phyloP scores from a whole-genome alignment of 2,797 vertebrate species.

The Rhinella marina region DNA sequence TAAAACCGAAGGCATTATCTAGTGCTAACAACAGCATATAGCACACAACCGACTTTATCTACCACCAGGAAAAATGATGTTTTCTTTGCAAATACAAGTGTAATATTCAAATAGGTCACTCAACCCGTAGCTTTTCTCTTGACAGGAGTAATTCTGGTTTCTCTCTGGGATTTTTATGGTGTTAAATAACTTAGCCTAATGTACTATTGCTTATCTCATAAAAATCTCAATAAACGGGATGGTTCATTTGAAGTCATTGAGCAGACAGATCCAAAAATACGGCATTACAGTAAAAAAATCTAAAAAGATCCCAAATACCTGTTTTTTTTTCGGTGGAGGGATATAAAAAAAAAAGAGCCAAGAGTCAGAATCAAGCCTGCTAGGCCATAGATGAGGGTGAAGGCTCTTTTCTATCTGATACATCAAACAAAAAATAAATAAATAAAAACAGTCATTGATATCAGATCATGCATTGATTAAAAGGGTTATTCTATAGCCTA shows the following conservation, averaged over 20 bases:
- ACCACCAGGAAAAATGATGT: too few species aligned
- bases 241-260: background rate
- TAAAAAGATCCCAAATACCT: too few species aligned
- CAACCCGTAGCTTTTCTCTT: background rate
- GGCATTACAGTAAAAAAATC: background rate
- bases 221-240: background rate
- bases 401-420: too few species aligned
- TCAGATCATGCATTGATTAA: too few species aligned
- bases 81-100: too few species aligned
- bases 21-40: background rate
- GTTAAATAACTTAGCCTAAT: background rate
- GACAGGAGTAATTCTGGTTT: background rate
- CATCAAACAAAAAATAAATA: too few species aligned
- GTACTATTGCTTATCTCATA: background rate
- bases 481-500: too few species aligned
- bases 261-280: background rate
- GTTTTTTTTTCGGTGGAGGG: too few species aligned
- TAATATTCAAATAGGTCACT: too few species aligned
- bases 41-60: background rate
- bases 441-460: too few species aligned
- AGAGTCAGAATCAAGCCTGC: background rate
- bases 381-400: too few species aligned
- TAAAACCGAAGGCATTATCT: background rate
- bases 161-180: background rate
- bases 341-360: background rate